These are phyloP conservation scores for Aurelia aurita complex sp. Pacific DNA, from an alignment of 30 jellyfish, hydroid and myxozoan species.

Conservation along the genomic window DNA sequence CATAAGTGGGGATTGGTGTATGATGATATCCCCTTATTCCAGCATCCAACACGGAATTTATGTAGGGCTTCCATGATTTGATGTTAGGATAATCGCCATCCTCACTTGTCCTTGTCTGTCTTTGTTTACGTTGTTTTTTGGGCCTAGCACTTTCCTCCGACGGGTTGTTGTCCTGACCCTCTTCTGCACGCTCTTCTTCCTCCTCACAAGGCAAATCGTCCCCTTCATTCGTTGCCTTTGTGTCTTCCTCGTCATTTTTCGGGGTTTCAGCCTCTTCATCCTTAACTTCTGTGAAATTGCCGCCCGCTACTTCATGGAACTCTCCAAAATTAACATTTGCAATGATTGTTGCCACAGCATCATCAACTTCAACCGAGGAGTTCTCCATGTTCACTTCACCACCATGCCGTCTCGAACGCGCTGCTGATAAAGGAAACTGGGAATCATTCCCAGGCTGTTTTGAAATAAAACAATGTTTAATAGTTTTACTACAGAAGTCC, in stretches of 20 bases:
- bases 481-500: too few relatives aligned
- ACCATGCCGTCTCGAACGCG: slow-evolving; percentile 8
- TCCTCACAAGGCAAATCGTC: not conserved
- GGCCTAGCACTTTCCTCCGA: slow-evolving; percentile 3
- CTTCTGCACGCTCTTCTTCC: not conserved
- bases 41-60: slow-evolving; percentile 62
- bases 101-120: slow-evolving; percentile 58
- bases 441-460: not conserved
- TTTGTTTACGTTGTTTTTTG: slow-evolving; percentile 43
- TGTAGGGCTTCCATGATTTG: slow-evolving; percentile 89
- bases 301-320: slow-evolving; percentile 67
- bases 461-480: not conserved
- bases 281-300: slow-evolving; percentile 29
- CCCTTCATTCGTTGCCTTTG: not conserved
- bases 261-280: slow-evolving; percentile 17
- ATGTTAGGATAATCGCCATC: slow-evolving; percentile 71
- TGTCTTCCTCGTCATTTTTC: slow-evolving; percentile 14
- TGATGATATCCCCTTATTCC: slow-evolving; percentile 64
- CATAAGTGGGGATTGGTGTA: slow-evolving; percentile 51
- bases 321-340: slow-evolving; percentile 66
- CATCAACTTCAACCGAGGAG: slow-evolving; percentile 74
- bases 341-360: slow-evolving; percentile 80
- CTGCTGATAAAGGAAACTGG: not conserved
- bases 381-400: slow-evolving; percentile 82
- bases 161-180: not conserved